These are phyloP conservation scores for Macrostomum lignano DNA, from an alignment of 1,140 invertebrate genomes.

Conservation along the genomic window DNA sequence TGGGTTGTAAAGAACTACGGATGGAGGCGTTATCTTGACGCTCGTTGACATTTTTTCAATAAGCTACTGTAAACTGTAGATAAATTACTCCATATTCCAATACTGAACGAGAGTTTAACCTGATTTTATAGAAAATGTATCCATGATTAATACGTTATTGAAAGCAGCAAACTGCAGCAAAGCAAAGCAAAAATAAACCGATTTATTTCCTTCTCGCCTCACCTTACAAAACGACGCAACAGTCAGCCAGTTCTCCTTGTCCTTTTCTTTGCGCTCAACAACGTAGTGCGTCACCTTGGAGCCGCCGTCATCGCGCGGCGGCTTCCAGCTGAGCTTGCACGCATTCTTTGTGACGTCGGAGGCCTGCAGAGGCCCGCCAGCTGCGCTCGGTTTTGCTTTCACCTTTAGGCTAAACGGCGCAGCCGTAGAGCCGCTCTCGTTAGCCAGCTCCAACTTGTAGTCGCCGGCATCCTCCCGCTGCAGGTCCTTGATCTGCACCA, in stretches of 20 bases:
- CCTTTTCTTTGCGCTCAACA: conserved; percentile 42
- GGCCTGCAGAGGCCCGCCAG: conserved; percentile 68
- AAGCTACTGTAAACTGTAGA: no score
- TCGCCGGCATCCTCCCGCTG: conserved; percentile 16
- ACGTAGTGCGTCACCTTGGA: conserved; percentile 62
- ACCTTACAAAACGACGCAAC: conserved; percentile 15
- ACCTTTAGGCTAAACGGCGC: conserved; percentile 50
- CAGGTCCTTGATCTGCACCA: conserved; percentile 34
- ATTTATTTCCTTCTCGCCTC: no score
- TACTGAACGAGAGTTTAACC: no score
- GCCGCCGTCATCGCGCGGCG: conserved; percentile 65
- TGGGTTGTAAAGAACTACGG: no score
- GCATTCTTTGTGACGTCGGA: conserved; percentile 74
- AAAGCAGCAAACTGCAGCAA: no score
- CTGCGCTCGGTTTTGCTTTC: conserved; percentile 58
- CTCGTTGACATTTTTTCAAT: no score
- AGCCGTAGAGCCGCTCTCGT: conserved; percentile 56
- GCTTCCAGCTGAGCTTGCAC: conserved; percentile 54
- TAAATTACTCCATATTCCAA: no score
- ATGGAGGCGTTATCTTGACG: no score
- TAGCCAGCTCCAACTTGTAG: conserved; percentile 53
- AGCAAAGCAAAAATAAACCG: no score
- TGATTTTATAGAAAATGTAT: no score
- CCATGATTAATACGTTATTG: no score
- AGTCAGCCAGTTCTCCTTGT: conserved; percentile 26